Conservation (phyloP, 2,113 vertebrate species). For the Fulmarus glacialis region DNA sequence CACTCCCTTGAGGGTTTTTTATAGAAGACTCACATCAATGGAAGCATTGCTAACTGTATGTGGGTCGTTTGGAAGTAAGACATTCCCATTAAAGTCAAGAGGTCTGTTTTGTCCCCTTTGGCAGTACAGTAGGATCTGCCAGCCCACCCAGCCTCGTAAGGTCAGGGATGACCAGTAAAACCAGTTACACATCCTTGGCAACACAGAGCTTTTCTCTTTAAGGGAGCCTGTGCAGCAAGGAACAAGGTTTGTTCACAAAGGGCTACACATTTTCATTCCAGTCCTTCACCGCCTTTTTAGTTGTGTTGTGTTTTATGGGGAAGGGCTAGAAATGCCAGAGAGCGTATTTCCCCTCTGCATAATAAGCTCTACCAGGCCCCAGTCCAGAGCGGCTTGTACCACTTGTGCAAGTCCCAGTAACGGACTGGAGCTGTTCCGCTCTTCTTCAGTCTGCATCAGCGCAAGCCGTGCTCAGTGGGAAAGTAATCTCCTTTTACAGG, state of each 20-base stretch:
- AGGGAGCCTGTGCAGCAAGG: background rate
- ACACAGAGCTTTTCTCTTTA: background rate
- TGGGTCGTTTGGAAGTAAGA: background rate
- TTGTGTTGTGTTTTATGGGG: background rate
- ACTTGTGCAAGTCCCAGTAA: background rate
- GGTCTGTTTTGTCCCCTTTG: background rate
- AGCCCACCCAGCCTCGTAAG: background rate
- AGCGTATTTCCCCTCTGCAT: background rate
- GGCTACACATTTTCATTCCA: conserved; percentile 31
- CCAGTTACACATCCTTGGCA: background rate
- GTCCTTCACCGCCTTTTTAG: background rate
- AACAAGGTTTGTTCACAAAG: conserved; percentile 32
- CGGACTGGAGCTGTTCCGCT: background rate
- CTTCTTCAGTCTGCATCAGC: background rate
- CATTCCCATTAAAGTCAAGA: background rate
- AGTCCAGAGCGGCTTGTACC: background rate
- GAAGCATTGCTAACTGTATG: background rate
- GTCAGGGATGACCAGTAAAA: background rate
- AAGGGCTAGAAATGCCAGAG: background rate
- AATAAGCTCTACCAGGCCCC: background rate
- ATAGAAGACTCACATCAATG: background rate
- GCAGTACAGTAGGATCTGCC: background rate
- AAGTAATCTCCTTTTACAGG: background rate
- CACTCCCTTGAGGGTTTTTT: background rate
- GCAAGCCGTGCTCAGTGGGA: background rate